Percentiles rank a stretch among this genome's conserved stretches.
phyloP scores from a whole-genome alignment of 2,888 invertebrate genomes.

The Yponomeuta malinellus region DNA sequence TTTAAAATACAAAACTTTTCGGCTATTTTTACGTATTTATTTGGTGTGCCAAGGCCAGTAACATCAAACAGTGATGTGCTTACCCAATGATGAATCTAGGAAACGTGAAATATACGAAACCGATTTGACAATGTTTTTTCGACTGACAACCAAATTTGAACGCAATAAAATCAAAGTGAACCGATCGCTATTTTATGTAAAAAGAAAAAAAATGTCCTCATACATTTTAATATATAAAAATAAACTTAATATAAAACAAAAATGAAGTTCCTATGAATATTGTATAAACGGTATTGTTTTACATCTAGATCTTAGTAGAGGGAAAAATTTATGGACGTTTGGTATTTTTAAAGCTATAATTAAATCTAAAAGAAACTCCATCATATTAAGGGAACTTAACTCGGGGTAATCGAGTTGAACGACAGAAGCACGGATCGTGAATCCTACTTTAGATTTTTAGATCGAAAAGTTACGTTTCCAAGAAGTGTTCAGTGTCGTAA shows the following conservation, averaged over 20 bases:
- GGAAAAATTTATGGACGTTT: slow-evolving; percentile 73
- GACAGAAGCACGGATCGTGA: slow-evolving; percentile 71
- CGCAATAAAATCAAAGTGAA: slow-evolving; percentile 53
- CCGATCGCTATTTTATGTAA: slow-evolving; percentile 74
- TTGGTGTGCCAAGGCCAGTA: slow-evolving; percentile 58
- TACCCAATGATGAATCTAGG: slow-evolving; percentile 62
- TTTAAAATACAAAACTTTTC: slow-evolving; percentile 65
- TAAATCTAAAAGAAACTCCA: slow-evolving; percentile 41
- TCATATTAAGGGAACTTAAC: slow-evolving; percentile 60
- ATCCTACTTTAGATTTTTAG: slow-evolving; percentile 73
- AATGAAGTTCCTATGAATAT: slow-evolving; percentile 76
- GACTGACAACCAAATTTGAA: slow-evolving; percentile 26
- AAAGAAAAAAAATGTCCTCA: slow-evolving; percentile 63
- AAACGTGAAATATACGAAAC: slow-evolving; percentile 53
- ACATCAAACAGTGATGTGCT: slow-evolving; percentile 48
- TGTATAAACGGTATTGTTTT: slow-evolving; percentile 75
- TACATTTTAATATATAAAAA: slow-evolving; percentile 72
- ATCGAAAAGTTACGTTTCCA: slow-evolving; percentile 70
- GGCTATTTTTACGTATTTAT: slow-evolving; percentile 48
- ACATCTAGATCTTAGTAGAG: slow-evolving; percentile 75
- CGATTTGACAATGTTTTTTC: slow-evolving; percentile 40
- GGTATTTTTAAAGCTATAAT: slow-evolving; percentile 72
- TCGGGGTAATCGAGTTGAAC: slow-evolving; percentile 54
- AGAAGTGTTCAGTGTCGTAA: slow-evolving; percentile 62
- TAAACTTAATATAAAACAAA: slow-evolving; percentile 71